Percentiles rank a stretch among this genome's conserved stretches.
These are phyloP conservation scores for Caloenas nicobarica DNA, from an alignment of 2,113 vertebrate species.

Conservation along the genomic window DNA sequence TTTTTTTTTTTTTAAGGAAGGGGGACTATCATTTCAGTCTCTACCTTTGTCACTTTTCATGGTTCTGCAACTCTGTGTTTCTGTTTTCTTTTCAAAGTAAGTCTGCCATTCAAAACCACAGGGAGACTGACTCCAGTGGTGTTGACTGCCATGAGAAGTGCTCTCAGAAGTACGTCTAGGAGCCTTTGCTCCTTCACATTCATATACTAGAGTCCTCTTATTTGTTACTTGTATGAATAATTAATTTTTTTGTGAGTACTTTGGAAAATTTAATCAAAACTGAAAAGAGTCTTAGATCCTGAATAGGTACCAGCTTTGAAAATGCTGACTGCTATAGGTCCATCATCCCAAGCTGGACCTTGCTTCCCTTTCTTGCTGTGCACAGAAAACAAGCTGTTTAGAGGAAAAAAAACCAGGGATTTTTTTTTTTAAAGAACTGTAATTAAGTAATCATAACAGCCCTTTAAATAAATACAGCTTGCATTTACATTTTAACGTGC, in stretches of 20 bases:
- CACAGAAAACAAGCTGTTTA: background rate
- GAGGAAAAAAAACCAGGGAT: background rate
- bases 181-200: background rate
- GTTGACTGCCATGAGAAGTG: background rate
- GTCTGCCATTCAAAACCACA: background rate
- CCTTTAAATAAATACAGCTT: conserved; percentile 15
- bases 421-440: background rate
- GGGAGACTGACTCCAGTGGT: background rate
- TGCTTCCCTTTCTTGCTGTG: background rate
- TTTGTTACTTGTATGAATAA: background rate
- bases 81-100: conserved; percentile 8
- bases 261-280: background rate
- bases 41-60: background rate
- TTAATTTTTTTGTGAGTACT: background rate
- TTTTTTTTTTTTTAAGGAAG: too few relatives aligned
- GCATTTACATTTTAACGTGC: background rate
- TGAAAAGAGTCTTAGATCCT: background rate
- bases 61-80: background rate
- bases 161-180: background rate
- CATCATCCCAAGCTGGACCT: background rate
- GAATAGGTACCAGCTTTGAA: background rate
- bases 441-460: conserved; percentile 8
- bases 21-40: background rate
- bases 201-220: background rate
- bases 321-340: background rate